Evolutionary conservation across 1,140 invertebrate species (phyloP), one percentile per base, ranked within the genome.

Genomic region (Drosophila cardini): DNA sequence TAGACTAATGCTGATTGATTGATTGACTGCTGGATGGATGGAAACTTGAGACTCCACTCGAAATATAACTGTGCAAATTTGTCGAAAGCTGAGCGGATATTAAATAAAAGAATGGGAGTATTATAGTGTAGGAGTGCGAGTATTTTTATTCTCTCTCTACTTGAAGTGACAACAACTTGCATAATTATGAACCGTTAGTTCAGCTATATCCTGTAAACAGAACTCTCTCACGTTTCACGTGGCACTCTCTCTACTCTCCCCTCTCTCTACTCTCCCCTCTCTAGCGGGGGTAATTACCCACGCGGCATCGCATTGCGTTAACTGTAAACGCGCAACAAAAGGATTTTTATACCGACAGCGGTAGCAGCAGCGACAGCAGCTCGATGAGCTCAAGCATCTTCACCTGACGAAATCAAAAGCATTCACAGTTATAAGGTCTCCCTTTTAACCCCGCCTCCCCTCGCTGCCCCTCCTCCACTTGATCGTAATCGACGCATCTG

Each of bases 321-420:
- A 89, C 84, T 78, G 84, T 89, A 89, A 89, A 89, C 46, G 78
- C 64, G 65, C 61, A 80, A 89, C 79, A 89, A 86, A 86, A 89
- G 84, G 84, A 89, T 89, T 80, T 84, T 79, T 70, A 78, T 89
- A 21, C 16, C 26, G 15, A 58, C 57, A 55, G 60, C 45, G n/a
- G 10, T 45, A 72, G 53, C 69, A 67, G 63, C 80, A 78, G 72
- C 56, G 78, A 60, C 21, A 34, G 48, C 42, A 78, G 9, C 32
- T 2, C 34, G 13, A 34, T 8, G 13, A 52, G 15, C 52, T 15
- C n/a, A 13, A 2, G 32, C 11, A 34, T 58, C 81, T 77, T 5
- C 81, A 85, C 81, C 81, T 85, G 81, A 85, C 80, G 84, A 89
- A 89, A 89, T 89, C 84, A 89, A 89, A 89, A 89, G 84, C 84